A percentile compares a stretch with the other conserved stretches of the same genome.
These are phyloP conservation scores for Pseudomugil gertrudae DNA, from an alignment of 2,797 vertebrate species.

Conservation along the genomic window DNA sequence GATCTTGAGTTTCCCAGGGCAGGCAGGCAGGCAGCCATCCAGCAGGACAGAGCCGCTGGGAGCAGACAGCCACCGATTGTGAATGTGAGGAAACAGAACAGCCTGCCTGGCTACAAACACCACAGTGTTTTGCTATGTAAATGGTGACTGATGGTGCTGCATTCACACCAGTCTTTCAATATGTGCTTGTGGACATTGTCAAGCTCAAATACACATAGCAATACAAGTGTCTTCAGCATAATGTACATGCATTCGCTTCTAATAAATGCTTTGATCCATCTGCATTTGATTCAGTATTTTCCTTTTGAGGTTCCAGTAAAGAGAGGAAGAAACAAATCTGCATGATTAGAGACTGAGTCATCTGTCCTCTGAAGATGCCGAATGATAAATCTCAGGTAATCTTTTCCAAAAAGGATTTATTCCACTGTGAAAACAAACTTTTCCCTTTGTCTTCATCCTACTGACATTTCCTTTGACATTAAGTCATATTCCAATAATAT, in stretches of 20 bases:
- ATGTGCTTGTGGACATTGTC: background rate
- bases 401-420: conserved; percentile 36
- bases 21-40: conserved; percentile 25
- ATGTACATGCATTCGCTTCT: conserved; percentile 5
- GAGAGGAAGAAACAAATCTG: background rate
- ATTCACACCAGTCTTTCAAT: conserved; percentile 12
- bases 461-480: background rate
- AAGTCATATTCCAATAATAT: background rate
- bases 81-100: conserved; percentile 52
- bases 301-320: conserved; percentile 18
- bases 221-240: background rate
- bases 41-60: conserved; percentile 19
- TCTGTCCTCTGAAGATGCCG: conserved; percentile 35
- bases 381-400: conserved; percentile 45
- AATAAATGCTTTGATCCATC: conserved; percentile 7
- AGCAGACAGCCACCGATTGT: conserved; percentile 42
- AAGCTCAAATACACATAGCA: conserved; percentile 4
- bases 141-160: conserved; percentile 35
- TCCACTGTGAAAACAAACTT: conserved; percentile 28
- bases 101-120: conserved; percentile 14
- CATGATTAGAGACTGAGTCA: conserved; percentile 19
- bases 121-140: conserved; percentile 27
- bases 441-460: conserved; percentile 18
- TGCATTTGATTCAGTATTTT: conserved; percentile 22
- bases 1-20: conserved; percentile 33